These are phyloP conservation scores for Lepidocyrtoides sp. DNA, from an alignment of 2,888 invertebrate genomes.

Conservation along the genomic window DNA sequence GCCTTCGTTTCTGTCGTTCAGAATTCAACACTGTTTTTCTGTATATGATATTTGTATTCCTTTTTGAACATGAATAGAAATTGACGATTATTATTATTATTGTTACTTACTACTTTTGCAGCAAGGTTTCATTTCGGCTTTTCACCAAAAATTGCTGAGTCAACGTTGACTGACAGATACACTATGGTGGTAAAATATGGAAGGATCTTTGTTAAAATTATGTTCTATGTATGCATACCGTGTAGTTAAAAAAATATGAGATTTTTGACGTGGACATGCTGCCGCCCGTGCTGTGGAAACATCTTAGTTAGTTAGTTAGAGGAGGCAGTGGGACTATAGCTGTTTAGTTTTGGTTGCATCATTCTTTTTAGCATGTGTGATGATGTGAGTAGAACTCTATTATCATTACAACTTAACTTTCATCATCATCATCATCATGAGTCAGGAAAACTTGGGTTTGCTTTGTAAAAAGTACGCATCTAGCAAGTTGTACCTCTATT, in stretches of 20 bases:
- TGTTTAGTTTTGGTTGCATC: constrained; percentile 24
- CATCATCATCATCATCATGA: constrained; percentile 6
- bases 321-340: background rate
- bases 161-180: constrained; percentile 70
- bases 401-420: background rate
- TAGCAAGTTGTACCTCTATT: constrained; percentile 39
- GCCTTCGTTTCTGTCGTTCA: constrained; percentile 16
- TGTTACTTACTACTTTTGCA: constrained; percentile 69
- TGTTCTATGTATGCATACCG: constrained; percentile 17
- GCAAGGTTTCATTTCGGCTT: constrained; percentile 74
- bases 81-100: constrained; percentile 78
- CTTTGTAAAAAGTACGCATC: background rate
- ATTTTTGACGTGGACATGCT: constrained; percentile 55
- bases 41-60: constrained; percentile 65
- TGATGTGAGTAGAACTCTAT: background rate
- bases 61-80: constrained; percentile 75
- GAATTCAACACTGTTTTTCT: constrained; percentile 64
- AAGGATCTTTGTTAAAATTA: constrained; percentile 22
- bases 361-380: too few species aligned
- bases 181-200: constrained; percentile 48
- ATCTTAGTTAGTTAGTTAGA: constrained; percentile 59
- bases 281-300: constrained; percentile 62
- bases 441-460: constrained; percentile 47
- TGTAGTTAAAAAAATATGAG: constrained; percentile 27
- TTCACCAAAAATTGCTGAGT: constrained; percentile 82